Evolutionary conservation across 2,797 vertebrate species (phyloP), one percentile per base, ranked within the genome.

Genomic region (Brotula barbata): DNA sequence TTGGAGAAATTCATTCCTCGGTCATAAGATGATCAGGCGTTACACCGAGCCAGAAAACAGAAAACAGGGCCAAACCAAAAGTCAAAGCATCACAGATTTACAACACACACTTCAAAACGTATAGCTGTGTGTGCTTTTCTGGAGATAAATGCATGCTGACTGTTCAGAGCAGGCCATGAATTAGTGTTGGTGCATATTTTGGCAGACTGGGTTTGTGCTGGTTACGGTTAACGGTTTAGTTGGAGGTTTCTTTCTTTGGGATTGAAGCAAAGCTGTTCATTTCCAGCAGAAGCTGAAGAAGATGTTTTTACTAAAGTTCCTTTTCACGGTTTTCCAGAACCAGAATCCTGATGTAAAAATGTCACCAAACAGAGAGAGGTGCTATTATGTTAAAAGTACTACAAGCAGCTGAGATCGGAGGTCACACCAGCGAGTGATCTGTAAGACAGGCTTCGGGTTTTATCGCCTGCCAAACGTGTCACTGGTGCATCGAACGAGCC

Each of bases 161-260:
- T 47, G 63, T 49, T 65, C 72, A 68, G 51, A 68, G 58, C 70
- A 64, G 77, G 56, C 40, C 39, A 46, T 21, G 64, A 77, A 79
- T 80, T 79, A 81, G 62, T 73, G 68, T 81, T 77, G 78, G 76
- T 58, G 57, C 61, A 78, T 75, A 75, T 85, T 83, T 73, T 71
- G 58, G 67, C n/a, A n/a, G n/a, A 7, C 63, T 52, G 68, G 60
- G 55, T 58, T 68, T 72, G 49, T 21, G 37, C 40, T n/a, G 34
- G 41, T 45, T 45, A 47, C 41, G 74, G 44, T 65, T 73, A 86
- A 73, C 28, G 71, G 67, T 66, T 69, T 77, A 55, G 58, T 44
- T 63, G 50, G 48, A 52, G 23, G 74, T 64, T 78, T 75, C n/a
- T 53, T 51, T 67, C 36, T 13, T 7, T 36, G 36, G 25, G 25